A percentile compares a stretch with the other conserved stretches of the same genome.
These are phyloP conservation scores for Notechis scutatus DNA, from an alignment of 2,113 vertebrate species.

Conservation along the genomic window DNA sequence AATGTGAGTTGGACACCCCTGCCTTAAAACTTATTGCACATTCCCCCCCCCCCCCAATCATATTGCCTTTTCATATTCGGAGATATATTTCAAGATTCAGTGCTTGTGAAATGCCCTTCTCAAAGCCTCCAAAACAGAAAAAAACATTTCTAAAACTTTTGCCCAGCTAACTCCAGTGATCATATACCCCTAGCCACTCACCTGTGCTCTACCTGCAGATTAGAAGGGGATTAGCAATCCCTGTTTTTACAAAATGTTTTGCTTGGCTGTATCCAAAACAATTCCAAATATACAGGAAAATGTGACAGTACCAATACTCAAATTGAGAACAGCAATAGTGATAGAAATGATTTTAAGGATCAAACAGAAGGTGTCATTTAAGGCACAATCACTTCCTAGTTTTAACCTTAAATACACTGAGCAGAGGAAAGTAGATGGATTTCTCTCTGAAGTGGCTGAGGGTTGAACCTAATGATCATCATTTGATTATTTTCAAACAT, in stretches of 20 bases:
- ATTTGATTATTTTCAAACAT: neutral
- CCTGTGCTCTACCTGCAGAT: neutral
- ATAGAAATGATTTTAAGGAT: neutral
- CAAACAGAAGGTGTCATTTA: neutral
- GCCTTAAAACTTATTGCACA: neutral
- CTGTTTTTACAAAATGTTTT: neutral
- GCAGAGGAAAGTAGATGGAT: neutral
- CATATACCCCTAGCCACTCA: neutral
- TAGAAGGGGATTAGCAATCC: neutral
- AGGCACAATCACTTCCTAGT: neutral
- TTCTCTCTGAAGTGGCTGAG: neutral
- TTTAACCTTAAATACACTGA: neutral
- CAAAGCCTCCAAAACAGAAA: neutral
- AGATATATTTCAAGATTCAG: neutral
- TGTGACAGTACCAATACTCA: neutral
- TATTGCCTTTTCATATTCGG: neutral
- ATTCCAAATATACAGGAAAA: neutral
- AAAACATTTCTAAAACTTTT: neutral
- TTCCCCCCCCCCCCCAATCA: accelerated
- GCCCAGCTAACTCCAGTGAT: neutral
- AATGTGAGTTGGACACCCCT: too few relatives aligned
- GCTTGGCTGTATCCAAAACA: neutral
- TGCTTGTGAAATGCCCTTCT: neutral
- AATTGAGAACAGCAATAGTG: neutral
- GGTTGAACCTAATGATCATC: neutral